Evolutionary conservation across 2,888 invertebrate genomes (phyloP).

Genomic region (Hybos culiciformis): DNA sequence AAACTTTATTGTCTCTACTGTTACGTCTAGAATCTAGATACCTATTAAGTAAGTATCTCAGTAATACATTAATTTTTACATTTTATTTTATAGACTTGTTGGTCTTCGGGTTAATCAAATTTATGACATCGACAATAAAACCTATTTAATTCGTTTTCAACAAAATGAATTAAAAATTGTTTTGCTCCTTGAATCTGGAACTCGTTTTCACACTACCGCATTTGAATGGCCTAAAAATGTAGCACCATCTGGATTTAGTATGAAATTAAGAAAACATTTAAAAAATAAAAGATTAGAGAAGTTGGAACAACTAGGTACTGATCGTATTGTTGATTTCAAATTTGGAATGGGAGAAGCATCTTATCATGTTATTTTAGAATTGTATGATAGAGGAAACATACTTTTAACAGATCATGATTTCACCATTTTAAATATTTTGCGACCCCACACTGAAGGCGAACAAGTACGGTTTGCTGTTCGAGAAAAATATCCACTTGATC

Average conservation of each 20-base stretch:
- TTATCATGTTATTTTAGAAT: constrained; percentile 86
- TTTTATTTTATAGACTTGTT: constrained; percentile 46
- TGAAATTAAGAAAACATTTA: constrained; percentile 97
- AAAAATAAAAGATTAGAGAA: constrained; percentile 87
- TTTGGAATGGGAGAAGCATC: constrained; percentile 90
- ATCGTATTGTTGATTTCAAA: constrained; percentile 87
- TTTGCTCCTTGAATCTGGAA: constrained; percentile 86
- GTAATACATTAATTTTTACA: constrained; percentile 4
- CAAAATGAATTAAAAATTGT: constrained; percentile 77
- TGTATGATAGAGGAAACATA: constrained; percentile 94
- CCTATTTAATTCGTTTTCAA: constrained; percentile 80
- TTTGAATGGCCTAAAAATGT: constrained; percentile 99
- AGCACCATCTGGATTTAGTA: constrained; percentile 89
- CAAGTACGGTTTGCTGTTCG: constrained; percentile 78
- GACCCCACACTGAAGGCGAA: constrained; percentile 85
- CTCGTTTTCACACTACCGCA: constrained; percentile 80
- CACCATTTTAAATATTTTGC: constrained; percentile 80
- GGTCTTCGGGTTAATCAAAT: constrained; percentile 94
- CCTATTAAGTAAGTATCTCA: too few relatives aligned
- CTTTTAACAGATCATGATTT: constrained; percentile 82
- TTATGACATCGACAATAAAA: constrained; percentile 94
- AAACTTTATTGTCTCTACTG: too few relatives aligned
- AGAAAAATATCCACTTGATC: constrained; percentile 76
- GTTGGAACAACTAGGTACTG: constrained; percentile 75
- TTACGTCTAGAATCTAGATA: too few relatives aligned